phyloP scores from a whole-genome alignment of 2,797 vertebrate genomes.

The Phoeniculus purpureus region DNA sequence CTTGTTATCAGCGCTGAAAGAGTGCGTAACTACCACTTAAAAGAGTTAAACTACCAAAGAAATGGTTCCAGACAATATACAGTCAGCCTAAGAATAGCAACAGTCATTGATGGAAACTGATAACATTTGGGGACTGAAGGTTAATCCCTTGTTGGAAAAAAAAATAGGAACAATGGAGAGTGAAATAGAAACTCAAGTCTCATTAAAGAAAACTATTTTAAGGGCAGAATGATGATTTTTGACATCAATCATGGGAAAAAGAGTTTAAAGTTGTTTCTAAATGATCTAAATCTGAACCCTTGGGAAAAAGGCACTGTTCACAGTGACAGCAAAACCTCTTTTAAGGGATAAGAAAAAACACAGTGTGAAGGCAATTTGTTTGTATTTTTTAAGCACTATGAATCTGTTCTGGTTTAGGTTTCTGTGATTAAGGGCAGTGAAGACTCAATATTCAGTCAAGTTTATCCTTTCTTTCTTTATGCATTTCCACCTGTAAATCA shows the following conservation, averaged over 20 bases:
- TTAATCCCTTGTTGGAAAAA: not conserved
- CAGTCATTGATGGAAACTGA: constrained; percentile 60
- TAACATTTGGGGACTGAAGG: constrained; percentile 52
- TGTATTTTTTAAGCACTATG: not conserved
- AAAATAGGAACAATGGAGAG: constrained; percentile 47
- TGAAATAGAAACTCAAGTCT: constrained; percentile 54
- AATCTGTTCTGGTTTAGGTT: not conserved
- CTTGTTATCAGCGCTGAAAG: constrained; percentile 38
- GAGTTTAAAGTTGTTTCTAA: constrained; percentile 15
- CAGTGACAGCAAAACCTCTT: not conserved
- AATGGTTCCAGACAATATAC: constrained; percentile 54
- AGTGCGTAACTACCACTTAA: constrained; percentile 1
- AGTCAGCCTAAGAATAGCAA: constrained; percentile 58
- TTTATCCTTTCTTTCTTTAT: not conserved
- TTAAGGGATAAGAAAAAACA: not conserved
- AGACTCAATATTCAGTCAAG: not conserved
- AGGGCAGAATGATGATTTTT: constrained; percentile 39
- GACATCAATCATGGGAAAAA: constrained; percentile 51
- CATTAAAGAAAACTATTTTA: constrained; percentile 64
- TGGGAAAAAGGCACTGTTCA: constrained; percentile 17
- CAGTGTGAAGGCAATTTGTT: not conserved
- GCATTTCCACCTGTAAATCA: not conserved
- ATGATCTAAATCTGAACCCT: constrained; percentile 39
- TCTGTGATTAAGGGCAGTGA: not conserved
- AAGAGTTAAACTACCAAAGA: constrained; percentile 38